Percentiles rank a stretch among this genome's conserved stretches.
phyloP scores from a whole-genome alignment of 2,797 vertebrate genomes.

The Malacoctenus gilli region DNA sequence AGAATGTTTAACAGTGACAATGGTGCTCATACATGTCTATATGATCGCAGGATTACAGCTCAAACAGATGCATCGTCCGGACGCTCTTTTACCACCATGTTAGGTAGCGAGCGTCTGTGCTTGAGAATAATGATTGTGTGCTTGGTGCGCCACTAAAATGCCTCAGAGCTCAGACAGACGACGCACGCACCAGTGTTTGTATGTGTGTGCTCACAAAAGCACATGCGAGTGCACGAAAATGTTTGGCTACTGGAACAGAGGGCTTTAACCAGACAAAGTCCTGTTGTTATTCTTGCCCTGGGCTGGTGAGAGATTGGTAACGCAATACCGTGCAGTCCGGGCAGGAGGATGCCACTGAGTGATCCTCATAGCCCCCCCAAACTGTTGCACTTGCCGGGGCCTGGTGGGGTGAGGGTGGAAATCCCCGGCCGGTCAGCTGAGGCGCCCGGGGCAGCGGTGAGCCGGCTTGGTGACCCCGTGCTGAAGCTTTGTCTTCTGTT shows the following conservation, averaged over 20 bases:
- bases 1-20: background rate
- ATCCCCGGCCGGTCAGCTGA: constrained; percentile 39
- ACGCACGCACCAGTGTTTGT: constrained; percentile 13
- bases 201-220: background rate
- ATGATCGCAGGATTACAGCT: constrained; percentile 7
- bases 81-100: constrained; percentile 36
- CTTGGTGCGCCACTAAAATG: constrained; percentile 29
- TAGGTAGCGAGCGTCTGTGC: constrained; percentile 31
- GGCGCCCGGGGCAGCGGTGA: background rate
- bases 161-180: constrained; percentile 20
- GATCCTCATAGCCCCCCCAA: constrained; percentile 57
- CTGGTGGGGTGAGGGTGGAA: constrained; percentile 32
- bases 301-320: constrained; percentile 53
- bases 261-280: constrained; percentile 63
- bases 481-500: constrained; percentile 14
- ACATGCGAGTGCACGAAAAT: constrained; percentile 11
- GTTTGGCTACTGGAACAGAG: constrained; percentile 53
- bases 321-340: constrained; percentile 47
- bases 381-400: constrained; percentile 29
- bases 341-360: constrained; percentile 41
- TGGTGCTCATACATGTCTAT: constrained; percentile 4
- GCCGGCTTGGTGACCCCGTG: constrained; percentile 7
- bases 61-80: constrained; percentile 6
- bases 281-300: constrained; percentile 70
- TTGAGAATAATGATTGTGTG: constrained; percentile 15